Evolutionary conservation across 2,888 invertebrate genomes (phyloP), one percentile per base, ranked within the genome.

Genomic region (Philonicus albiceps): DNA sequence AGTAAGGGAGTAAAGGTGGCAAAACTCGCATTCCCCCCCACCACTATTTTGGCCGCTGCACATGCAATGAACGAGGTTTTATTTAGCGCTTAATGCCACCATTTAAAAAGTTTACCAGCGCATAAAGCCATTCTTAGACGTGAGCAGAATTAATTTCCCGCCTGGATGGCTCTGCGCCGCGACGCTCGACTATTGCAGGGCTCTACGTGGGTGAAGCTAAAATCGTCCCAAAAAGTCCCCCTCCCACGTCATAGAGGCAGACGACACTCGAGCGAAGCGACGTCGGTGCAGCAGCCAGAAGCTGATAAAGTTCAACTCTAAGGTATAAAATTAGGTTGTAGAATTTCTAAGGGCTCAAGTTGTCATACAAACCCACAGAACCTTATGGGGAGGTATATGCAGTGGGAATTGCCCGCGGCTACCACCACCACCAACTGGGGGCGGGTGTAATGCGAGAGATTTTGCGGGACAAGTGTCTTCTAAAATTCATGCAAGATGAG

Each of bases 71-170:
- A 83, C 43, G 73, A 88, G 88, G 88, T 88, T 88, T 88, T 88
- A 88, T 88, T 88, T 88, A 88, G 88, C 88, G 88, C 88, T 88
- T 88, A 88, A 88, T 88, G 88, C 86, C 86, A 85, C 88, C 87
- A 88, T 88, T 88, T 88, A 88, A 88, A 88, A 88, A 88, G 88
- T 88, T 88, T 84, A 84, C 84, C 84, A 72, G 43, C 72, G 73
- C 40, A 84, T 72, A 84, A 84, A 84, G 84, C 84, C 72, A 84
- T 84, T 84, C 43, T 43, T 43, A 49, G 84, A 84, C 84, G 84
- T 84, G 84, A 84, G 84, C 16, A 22, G 84, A 84, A 84, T 84
- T 84, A 73, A 84, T 84, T 84, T 84, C 30, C 40, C 73, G 30
- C 81, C 7, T 13, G 81, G 19, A 81, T 30, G 30, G 53, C 31